Percentiles rank a stretch among this genome's conserved stretches.
These are phyloP conservation scores for Thalassophryne amazonica DNA, from an alignment of 2,797 vertebrate species.

Conservation along the genomic window DNA sequence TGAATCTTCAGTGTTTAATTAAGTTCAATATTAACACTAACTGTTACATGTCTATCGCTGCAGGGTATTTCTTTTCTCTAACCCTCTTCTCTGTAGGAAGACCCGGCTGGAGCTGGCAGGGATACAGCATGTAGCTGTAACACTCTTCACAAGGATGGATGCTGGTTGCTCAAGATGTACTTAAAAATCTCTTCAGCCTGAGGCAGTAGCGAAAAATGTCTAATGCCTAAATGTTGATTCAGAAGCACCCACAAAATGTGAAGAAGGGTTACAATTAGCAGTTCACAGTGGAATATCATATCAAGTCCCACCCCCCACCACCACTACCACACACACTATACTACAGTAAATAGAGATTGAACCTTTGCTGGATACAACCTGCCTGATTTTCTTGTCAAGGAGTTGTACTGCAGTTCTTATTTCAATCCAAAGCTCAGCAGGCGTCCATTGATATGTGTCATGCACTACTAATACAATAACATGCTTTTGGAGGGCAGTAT, in stretches of 20 bases:
- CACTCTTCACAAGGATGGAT: background rate
- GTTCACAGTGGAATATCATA: background rate
- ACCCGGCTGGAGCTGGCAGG: background rate
- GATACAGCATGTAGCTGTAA: background rate
- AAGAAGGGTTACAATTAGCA: conserved; percentile 8
- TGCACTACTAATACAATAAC: background rate
- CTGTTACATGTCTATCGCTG: background rate
- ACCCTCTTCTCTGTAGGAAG: background rate
- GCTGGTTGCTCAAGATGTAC: background rate
- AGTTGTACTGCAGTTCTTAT: conserved; percentile 11
- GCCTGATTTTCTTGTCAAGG: conserved; percentile 7
- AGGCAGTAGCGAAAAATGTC: background rate
- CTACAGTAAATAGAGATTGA: conserved; percentile 25
- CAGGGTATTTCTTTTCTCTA: background rate
- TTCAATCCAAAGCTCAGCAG: conserved; percentile 19
- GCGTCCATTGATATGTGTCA: background rate
- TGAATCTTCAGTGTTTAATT: background rate
- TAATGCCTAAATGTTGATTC: background rate
- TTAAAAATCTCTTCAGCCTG: background rate
- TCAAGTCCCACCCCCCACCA: conserved; percentile 3
- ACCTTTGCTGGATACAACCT: conserved; percentile 5
- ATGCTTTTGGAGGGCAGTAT: background rate
- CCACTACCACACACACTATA: background rate
- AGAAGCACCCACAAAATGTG: conserved; percentile 6
- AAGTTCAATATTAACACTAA: conserved; percentile 1